Evolutionary conservation across 2,888 invertebrate genomes (phyloP), one percentile per base, ranked within the genome.

Genomic region (Xylota segnis): DNA sequence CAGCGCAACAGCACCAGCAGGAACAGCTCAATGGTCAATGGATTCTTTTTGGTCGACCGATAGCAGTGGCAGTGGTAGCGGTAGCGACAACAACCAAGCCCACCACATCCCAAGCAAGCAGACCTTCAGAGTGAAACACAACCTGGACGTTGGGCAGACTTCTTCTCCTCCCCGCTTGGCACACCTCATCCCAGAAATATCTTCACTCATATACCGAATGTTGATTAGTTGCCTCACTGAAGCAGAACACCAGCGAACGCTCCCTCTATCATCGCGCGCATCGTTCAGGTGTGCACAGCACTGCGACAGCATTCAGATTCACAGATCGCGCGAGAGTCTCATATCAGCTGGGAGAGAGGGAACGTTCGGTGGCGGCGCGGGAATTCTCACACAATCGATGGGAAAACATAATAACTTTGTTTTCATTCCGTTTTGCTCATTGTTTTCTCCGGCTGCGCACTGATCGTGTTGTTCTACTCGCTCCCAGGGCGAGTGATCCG

Each of bases 151-250:
- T 59, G 40, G 37, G 58, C 27, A 43, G 14, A 43, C 43, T 40
- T 71, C 16, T 16, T n/a, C 27, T 34, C 65, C 14, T 54, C 65
- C 34, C 37, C 34, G 18, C 32, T 34, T 43, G 37, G 56, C 70
- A 47, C 61, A 43, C 54, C 76, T 40, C 83, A 66, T 50, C 32
- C 32, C 12, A 71, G 14, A 79, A 71, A 66, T 74, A 45, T 59
- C 43, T 43, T 58, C 34, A 32, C 61, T 54, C 45, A 18, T 16
- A 23, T 16, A 23, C 40, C 27, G 18, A 74, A 78, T 74, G 68
- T 68, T 83, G 68, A 83, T 83, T 83, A 78, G 78, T 56, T 47
- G 74, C 68, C 63, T 54, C 74, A 61, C 56, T 78, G 78, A 78
- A 70, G 83, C 83, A 68, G 52, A 83, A 74, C 72, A 18, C 34